Conservation (phyloP, 30 jellyfish, hydroid and myxozoan species). For the Sanderia malayensis region DNA sequence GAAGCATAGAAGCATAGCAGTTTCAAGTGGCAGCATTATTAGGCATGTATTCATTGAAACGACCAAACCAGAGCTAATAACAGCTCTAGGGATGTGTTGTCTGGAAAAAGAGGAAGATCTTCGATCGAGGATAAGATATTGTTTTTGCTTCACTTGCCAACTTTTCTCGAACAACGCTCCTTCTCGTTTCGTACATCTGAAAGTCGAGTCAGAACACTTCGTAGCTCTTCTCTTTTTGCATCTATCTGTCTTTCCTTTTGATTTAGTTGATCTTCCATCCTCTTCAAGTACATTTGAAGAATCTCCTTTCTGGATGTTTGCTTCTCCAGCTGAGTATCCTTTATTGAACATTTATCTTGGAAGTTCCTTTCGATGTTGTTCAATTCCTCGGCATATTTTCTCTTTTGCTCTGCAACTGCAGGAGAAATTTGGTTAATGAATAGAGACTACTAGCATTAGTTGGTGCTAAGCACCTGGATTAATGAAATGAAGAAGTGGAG, state of each 20-base stretch:
- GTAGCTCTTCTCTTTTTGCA: slow-evolving; percentile 37
- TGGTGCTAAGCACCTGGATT: too few relatives aligned
- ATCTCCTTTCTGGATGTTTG: slow-evolving; percentile 37
- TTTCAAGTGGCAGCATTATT: too few relatives aligned
- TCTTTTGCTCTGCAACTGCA: neutral
- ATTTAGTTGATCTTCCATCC: slow-evolving; percentile 44
- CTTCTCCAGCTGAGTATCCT: slow-evolving; percentile 25
- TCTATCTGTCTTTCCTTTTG: slow-evolving; percentile 52
- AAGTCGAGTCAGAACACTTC: slow-evolving; percentile 18
- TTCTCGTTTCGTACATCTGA: slow-evolving; percentile 54
- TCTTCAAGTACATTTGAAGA: slow-evolving; percentile 12
- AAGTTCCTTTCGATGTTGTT: slow-evolving; percentile 14
- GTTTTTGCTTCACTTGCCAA: too few relatives aligned
- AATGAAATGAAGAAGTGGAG: too few relatives aligned
- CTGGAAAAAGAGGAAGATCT: too few relatives aligned
- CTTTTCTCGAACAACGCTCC: slow-evolving; percentile 29
- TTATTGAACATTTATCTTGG: slow-evolving; percentile 5
- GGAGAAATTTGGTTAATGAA: too few relatives aligned
- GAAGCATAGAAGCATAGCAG: neutral
- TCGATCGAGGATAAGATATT: too few relatives aligned
- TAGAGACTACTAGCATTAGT: too few relatives aligned
- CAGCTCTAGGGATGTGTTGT: too few relatives aligned
- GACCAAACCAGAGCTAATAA: too few relatives aligned
- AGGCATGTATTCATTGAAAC: too few relatives aligned
- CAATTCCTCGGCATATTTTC: slow-evolving; percentile 1